A percentile compares a stretch with the other conserved stretches of the same genome.
Conservation (phyloP, 2,888 invertebrate species). For the Ptychoptera albimana region DNA sequence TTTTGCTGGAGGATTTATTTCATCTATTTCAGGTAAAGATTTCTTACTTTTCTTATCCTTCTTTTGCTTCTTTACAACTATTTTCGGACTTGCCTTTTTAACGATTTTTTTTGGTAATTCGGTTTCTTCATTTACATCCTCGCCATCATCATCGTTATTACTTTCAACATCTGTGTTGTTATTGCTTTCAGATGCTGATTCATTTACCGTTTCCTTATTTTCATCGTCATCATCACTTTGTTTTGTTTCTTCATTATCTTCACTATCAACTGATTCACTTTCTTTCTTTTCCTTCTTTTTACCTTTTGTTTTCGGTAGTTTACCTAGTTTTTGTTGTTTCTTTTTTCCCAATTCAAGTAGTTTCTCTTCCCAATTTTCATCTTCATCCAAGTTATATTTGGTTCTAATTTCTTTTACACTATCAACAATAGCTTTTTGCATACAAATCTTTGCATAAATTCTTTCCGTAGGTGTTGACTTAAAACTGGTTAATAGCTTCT, state of each 20-base stretch:
- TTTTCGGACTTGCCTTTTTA: conserved; percentile 8
- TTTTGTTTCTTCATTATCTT: neutral
- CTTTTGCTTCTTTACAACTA: conserved; percentile 8
- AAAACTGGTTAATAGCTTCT: conserved; percentile 20
- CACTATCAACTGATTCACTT: neutral
- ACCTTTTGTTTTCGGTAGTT: neutral
- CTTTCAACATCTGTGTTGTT: too few species aligned
- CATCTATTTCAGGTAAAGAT: conserved; percentile 11
- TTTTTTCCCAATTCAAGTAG: conserved; percentile 20
- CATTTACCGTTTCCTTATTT: too few species aligned
- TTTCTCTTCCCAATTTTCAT: conserved; percentile 17
- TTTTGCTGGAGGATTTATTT: neutral
- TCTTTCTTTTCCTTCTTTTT: neutral
- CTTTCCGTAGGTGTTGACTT: conserved; percentile 20
- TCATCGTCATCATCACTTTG: conserved; percentile 7
- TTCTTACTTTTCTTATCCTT: neutral
- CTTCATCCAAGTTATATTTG: conserved; percentile 15
- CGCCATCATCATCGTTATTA: too few species aligned
- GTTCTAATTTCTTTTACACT: conserved; percentile 14
- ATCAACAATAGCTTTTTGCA: conserved; percentile 19
- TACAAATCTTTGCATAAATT: conserved; percentile 20
- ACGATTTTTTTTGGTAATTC: too few species aligned
- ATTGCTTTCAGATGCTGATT: too few species aligned
- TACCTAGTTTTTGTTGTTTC: neutral
- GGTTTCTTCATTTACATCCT: too few species aligned